Base-by-base conservation (phyloP, 92 coral and sea anemone species). In the Zoanthus gigantus region DNA sequence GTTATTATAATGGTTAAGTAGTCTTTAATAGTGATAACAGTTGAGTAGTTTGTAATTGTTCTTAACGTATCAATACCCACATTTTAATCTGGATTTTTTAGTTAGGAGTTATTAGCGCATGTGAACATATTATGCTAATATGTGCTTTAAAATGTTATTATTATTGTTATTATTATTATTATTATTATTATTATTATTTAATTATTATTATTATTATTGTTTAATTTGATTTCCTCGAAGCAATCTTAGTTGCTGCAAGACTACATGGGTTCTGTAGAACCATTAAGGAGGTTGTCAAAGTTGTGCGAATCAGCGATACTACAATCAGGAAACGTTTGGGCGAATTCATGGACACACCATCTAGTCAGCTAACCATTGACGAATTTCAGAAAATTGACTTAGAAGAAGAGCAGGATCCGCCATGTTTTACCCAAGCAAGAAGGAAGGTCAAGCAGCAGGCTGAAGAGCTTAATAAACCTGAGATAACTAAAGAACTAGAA, bases 391-490 rank as follows among this genome's bases (percentile, higher is more conserved):
- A 87, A 45, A 95, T 97, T 45, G 99, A 97, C 83, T 86, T 97
- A 71, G 99, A 97, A 77, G 99, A 97, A 50, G 99, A 97, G 34
- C 99, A 97, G 65, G 99, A 97, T 71, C 99, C 99, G 11, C 99
- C 99, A 1, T 90, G 95, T 44, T 97, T 97, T 76, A 97, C 99
- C 34, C 93, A 90, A 57, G 99, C 94, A 2, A 87, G 98, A 48
- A 94, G 88, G 77, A 90, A 93, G 44, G 96, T 94, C 4, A 97
- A 97, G 84, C 99, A 97, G 37, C 99, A 97, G 71, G 87, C 93
- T 3, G 98, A 93, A 78, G 98, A 92, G 45, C 82, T 97, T 2
- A 90, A 88, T 72, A 97, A 94, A 61, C 96, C 99, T 28, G 99
- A 90, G 50, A 91, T 97, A 47, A 90, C 98, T 9, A 91, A 84